These are phyloP conservation scores for Tyto alba DNA, from an alignment of 2,113 vertebrate genomes.

Conservation along the genomic window DNA sequence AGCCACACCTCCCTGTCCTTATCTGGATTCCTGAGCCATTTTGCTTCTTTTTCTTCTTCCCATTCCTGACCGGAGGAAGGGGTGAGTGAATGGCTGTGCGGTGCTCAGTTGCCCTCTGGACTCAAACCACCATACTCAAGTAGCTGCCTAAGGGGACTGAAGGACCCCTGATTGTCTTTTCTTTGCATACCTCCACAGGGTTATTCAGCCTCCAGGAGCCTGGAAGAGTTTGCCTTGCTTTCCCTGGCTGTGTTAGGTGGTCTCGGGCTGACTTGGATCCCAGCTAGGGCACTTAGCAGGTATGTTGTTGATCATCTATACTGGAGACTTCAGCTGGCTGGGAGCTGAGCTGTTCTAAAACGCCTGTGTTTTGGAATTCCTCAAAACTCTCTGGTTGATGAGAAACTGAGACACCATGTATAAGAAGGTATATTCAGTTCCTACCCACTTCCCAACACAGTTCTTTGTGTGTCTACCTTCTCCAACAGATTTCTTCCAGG, in stretches of 20 bases:
- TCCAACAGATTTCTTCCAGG: background rate
- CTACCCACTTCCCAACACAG: background rate
- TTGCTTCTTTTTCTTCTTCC: no score
- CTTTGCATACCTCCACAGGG: background rate
- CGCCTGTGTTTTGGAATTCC: fast-evolving
- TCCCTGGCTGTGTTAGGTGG: background rate
- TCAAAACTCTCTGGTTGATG: background rate
- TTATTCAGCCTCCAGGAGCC: background rate
- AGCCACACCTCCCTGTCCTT: no score
- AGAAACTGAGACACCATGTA: background rate
- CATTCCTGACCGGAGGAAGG: no score
- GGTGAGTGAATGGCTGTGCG: no score
- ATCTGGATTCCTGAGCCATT: no score
- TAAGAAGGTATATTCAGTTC: background rate
- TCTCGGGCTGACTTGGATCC: background rate
- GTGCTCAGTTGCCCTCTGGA: no score
- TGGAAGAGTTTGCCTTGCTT: background rate
- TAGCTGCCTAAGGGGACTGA: background rate
- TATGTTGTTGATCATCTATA: background rate
- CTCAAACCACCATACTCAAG: no score
- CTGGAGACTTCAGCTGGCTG: fast-evolving
- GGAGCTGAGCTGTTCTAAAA: background rate
- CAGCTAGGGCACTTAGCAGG: background rate
- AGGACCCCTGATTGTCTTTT: background rate
- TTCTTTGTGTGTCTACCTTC: background rate